These are phyloP conservation scores for Clarias fuscus DNA, from an alignment of 2,797 vertebrate species.

Conservation along the genomic window DNA sequence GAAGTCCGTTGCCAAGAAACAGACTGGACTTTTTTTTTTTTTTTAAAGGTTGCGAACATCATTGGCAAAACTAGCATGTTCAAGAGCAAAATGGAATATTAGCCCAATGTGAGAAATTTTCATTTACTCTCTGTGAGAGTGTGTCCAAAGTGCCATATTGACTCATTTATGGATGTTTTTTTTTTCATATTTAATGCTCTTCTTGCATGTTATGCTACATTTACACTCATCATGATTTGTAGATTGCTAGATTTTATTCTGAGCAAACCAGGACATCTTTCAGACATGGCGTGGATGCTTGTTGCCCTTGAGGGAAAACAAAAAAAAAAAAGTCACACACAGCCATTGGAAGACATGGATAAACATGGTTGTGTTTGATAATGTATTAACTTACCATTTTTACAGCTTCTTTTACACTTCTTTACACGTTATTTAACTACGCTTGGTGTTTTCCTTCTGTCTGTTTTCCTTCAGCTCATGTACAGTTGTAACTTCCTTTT, in stretches of 20 bases:
- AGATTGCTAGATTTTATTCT: slow-evolving; percentile 4
- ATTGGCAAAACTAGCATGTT: slow-evolving; percentile 33
- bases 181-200: slow-evolving; percentile 16
- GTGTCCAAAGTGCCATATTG: slow-evolving; percentile 45
- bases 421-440: slow-evolving; percentile 23
- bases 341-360: neutral
- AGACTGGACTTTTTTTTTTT: slow-evolving; percentile 1
- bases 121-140: slow-evolving; percentile 57
- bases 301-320: neutral
- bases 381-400: slow-evolving; percentile 24
- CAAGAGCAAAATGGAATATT: slow-evolving; percentile 10
- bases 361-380: slow-evolving; percentile 18
- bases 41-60: neutral
- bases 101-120: slow-evolving; percentile 38
- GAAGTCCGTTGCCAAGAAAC: slow-evolving; percentile 17
- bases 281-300: neutral
- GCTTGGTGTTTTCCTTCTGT: slow-evolving; percentile 23
- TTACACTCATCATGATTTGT: slow-evolving; percentile 29
- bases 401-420: slow-evolving; percentile 7
- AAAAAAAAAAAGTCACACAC: neutral
- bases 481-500: neutral
- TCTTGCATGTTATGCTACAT: slow-evolving; percentile 38
- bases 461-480: slow-evolving; percentile 13
- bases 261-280: neutral
- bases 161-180: slow-evolving; percentile 42